A percentile compares a stretch with the other conserved stretches of the same genome.
These are phyloP conservation scores for Setophaga coronata DNA, from an alignment of 2,113 vertebrate species.

Conservation along the genomic window DNA sequence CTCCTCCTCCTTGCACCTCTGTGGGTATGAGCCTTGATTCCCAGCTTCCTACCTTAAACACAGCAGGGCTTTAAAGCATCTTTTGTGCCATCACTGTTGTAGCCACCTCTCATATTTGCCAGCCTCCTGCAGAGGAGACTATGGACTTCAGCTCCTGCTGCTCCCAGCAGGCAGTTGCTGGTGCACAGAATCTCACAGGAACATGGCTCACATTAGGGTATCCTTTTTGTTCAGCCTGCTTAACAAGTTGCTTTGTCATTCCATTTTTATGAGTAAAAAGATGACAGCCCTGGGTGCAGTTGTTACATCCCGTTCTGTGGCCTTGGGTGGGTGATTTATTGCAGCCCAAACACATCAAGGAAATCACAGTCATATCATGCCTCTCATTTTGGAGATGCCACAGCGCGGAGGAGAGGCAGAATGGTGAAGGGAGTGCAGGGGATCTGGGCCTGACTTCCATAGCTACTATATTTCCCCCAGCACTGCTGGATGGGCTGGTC, in stretches of 20 bases:
- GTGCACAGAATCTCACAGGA: neutral
- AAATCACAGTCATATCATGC: neutral
- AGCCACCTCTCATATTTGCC: neutral
- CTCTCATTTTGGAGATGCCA: neutral
- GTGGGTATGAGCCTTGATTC: neutral
- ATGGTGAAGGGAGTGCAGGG: neutral
- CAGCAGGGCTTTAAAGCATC: neutral
- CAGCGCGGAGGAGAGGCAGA: neutral
- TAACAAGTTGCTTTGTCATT: neutral
- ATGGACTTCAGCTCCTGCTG: rapidly evolving
- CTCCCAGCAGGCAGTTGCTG: neutral
- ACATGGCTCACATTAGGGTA: neutral
- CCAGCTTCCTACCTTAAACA: neutral
- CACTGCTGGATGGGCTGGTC: rapidly evolving
- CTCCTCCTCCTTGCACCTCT: neutral
- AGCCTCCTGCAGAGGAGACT: neutral
- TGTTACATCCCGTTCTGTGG: neutral
- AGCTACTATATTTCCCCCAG: rapidly evolving
- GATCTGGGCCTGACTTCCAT: neutral
- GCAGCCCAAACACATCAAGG: neutral
- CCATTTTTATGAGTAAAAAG: neutral
- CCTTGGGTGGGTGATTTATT: neutral
- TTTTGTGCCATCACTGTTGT: neutral
- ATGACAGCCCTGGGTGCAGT: neutral
- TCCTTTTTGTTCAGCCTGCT: neutral